phyloP scores from a whole-genome alignment of 2,888 invertebrate species.

The Papilio gigon region DNA sequence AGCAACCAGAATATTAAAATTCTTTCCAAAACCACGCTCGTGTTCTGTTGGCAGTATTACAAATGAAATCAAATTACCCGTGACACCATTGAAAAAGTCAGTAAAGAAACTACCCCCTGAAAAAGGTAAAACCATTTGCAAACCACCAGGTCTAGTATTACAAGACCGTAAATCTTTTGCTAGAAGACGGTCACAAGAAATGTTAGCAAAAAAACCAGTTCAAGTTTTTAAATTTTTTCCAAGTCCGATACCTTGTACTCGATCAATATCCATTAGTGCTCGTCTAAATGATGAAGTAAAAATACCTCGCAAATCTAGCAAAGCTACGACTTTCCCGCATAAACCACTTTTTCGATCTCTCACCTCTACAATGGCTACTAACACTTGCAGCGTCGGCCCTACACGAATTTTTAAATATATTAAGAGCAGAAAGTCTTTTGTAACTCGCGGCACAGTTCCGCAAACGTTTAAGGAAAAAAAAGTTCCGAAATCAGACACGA shows the following conservation, averaged over 20 bases:
- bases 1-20: slow-evolving; percentile 28
- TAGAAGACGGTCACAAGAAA: slow-evolving; percentile 12
- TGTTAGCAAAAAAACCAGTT: not conserved
- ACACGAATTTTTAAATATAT: slow-evolving; percentile 7
- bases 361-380: slow-evolving; percentile 1
- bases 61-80: slow-evolving; percentile 5
- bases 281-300: slow-evolving; percentile 17
- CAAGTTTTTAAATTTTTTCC: slow-evolving; percentile 35
- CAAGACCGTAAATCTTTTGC: slow-evolving; percentile 7
- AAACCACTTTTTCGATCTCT: slow-evolving; percentile 8
- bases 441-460: slow-evolving; percentile 6
- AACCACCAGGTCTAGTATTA: not conserved
- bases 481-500: not conserved
- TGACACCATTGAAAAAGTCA: slow-evolving; percentile 6
- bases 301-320: slow-evolving; percentile 17
- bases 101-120: not conserved
- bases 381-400: slow-evolving; percentile 5
- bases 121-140: not conserved
- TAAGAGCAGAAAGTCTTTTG: slow-evolving; percentile 15
- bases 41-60: slow-evolving; percentile 13
- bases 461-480: slow-evolving; percentile 12
- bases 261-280: slow-evolving; percentile 18
- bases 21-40: slow-evolving; percentile 20
- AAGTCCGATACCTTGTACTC: slow-evolving; percentile 18
- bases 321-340: slow-evolving; percentile 15